These are phyloP conservation scores for Stichopus chloronotus DNA, from an alignment of 35 echinoderm and acorn worm genomes.

Conservation along the genomic window DNA sequence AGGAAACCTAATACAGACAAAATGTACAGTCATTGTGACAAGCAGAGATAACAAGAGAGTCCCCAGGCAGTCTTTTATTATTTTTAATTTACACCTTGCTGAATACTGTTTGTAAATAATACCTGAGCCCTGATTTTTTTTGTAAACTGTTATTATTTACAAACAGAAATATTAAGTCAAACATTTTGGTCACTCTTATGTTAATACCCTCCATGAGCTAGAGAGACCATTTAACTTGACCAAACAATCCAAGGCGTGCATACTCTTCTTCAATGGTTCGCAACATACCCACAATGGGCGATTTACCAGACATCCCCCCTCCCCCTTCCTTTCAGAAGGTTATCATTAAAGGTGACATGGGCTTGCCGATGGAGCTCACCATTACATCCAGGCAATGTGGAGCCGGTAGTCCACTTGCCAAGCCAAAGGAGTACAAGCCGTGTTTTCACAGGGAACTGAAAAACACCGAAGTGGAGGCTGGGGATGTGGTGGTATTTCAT, in stretches of 20 bases:
- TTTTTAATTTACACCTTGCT: neutral
- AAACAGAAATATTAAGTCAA: neutral
- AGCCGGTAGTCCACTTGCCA: slow-evolving; percentile 16
- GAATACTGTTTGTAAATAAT: slow-evolving; percentile 6
- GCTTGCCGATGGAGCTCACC: slow-evolving; percentile 73
- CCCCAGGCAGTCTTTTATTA: neutral
- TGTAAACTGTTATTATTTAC: slow-evolving; percentile 2
- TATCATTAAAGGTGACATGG: slow-evolving; percentile 66
- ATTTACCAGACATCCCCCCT: slow-evolving; percentile 69
- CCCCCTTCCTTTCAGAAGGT: slow-evolving; percentile 53
- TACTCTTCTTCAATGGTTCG: neutral
- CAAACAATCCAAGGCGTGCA: neutral
- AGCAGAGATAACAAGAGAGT: neutral
- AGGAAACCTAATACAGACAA: neutral
- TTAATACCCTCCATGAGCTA: neutral
- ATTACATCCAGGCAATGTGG: slow-evolving; percentile 68
- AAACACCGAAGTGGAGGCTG: slow-evolving; percentile 86
- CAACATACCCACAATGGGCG: slow-evolving; percentile 64
- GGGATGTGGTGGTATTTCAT: slow-evolving; percentile 87
- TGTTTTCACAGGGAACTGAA: slow-evolving; percentile 83
- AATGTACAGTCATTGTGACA: neutral
- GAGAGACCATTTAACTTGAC: neutral
- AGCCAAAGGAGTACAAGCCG: slow-evolving; percentile 68
- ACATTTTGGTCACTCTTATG: too few species aligned
- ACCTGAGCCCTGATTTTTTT: neutral